Evolutionary conservation across 2,888 invertebrate genomes (phyloP).

Genomic region (Morpho deidamia): DNA sequence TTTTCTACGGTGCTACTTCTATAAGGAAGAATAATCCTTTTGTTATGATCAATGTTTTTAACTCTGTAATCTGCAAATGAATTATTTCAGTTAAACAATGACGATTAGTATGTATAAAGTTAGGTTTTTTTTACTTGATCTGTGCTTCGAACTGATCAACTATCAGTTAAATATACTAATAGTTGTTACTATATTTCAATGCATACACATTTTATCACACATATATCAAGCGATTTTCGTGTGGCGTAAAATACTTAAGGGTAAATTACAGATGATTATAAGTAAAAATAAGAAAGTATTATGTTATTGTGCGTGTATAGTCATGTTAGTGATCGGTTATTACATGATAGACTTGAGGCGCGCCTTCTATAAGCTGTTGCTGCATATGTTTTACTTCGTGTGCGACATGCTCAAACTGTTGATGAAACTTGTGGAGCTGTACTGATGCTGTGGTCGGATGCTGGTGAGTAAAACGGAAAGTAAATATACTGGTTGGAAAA

Average conservation of each 20-base stretch:
- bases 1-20: too few species aligned
- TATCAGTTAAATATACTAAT: too few species aligned
- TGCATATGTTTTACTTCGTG: slow-evolving; percentile 58
- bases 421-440: slow-evolving; percentile 65
- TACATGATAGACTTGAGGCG: slow-evolving; percentile 57
- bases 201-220: background rate
- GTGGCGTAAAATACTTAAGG: background rate
- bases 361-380: slow-evolving; percentile 58
- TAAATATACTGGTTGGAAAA: too few species aligned
- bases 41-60: too few species aligned
- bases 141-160: too few species aligned
- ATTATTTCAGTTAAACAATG: too few species aligned
- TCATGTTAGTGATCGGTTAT: slow-evolving; percentile 43
- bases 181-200: too few species aligned
- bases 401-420: slow-evolving; percentile 63
- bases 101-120: too few species aligned
- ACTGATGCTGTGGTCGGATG: slow-evolving; percentile 39
- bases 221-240: background rate
- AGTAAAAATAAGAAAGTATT: slow-evolving; percentile 53
- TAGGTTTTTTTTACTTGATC: too few species aligned
- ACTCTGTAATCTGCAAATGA: too few species aligned
- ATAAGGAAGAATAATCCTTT: too few species aligned
- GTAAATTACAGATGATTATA: slow-evolving; percentile 61
- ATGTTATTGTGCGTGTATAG: slow-evolving; percentile 40
- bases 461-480: slow-evolving; percentile 15